Base-by-base conservation (phyloP, 2,888 invertebrate species). In the Sphaerolaimus hirsutus region DNA sequence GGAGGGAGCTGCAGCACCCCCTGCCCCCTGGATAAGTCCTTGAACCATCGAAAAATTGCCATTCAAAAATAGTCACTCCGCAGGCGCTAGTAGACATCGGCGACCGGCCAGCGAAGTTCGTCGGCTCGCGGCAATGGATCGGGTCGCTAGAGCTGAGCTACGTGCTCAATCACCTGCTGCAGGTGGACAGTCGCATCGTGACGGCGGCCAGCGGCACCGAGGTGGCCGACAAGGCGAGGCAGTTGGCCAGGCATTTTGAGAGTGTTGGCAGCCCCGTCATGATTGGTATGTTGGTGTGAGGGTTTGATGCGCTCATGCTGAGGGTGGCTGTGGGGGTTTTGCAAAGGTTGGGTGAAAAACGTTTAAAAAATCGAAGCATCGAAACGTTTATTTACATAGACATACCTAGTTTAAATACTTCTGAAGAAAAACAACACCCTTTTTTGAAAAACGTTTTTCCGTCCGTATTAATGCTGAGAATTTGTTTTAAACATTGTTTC, bases 101-200 rank as follows among this genome's bases (percentile, higher is more conserved):
- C 17, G 97, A 99, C 64, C 97, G 97, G 66, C 77, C 78, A 1
- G 63, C 74, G 0, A 72, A 72, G 44, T 93, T 99, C 68, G 69
- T 89, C 43, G 84, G 82, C 23, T 86, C 87, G 1, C 76, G 75
- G 49, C 79, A 87, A 61, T 97, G 97, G 97, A 93, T 99, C 61
- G 97, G 97, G 7, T 91, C 91, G 0, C 82, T 83, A 3, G 97
- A 99, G 72, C 83, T 97, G 17, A 78, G 80, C 66, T 91, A 79
- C 70, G 82, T 83, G 50, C 68, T 97, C 50, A 79, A 84, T 61
- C 75, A 79, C 29, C 68, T 86, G 48, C 67, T 83, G 21, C 59
- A 61, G 49, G 66, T 43, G 14, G 49, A 65, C 63, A 21, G 58
- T 44, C 79, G 79, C 64, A 81, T 93, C 52, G 69, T 89, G 50